These are phyloP conservation scores for Drepana falcataria DNA, from an alignment of 2,888 invertebrate genomes.

Conservation along the genomic window DNA sequence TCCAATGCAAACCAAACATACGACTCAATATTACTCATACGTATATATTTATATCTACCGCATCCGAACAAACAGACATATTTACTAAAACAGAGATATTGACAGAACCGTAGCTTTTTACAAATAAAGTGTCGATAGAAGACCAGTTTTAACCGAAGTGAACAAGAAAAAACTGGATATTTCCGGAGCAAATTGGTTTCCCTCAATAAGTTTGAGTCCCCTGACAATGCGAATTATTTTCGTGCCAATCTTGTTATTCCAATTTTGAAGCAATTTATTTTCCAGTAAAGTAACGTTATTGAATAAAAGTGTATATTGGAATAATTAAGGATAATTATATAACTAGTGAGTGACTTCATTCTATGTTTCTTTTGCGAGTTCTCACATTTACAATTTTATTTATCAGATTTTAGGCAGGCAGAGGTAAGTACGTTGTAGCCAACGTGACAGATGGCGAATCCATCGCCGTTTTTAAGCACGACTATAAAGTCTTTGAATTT, in stretches of 20 bases:
- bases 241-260: conserved; percentile 62
- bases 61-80: background rate
- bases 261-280: conserved; percentile 58
- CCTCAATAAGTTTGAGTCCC: conserved; percentile 61
- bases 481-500: too few species aligned
- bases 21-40: background rate
- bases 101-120: conserved; percentile 6
- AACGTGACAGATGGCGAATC: too few species aligned
- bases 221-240: conserved; percentile 64
- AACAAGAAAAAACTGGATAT: conserved; percentile 38
- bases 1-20: background rate
- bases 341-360: background rate
- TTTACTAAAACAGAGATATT: conserved; percentile 1
- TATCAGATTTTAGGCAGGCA: too few species aligned
- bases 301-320: conserved; percentile 28
- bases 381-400: too few species aligned
- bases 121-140: conserved; percentile 16
- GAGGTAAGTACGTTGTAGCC: too few species aligned
- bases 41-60: background rate
- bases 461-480: too few species aligned
- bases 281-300: conserved; percentile 29
- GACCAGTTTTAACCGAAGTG: conserved; percentile 14
- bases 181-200: conserved; percentile 54
- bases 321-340: conserved; percentile 22
- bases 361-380: too few species aligned